Evolutionary conservation across 2,797 vertebrate genomes (phyloP), one percentile per base, ranked within the genome.

Genomic region (Sebastes jordani): DNA sequence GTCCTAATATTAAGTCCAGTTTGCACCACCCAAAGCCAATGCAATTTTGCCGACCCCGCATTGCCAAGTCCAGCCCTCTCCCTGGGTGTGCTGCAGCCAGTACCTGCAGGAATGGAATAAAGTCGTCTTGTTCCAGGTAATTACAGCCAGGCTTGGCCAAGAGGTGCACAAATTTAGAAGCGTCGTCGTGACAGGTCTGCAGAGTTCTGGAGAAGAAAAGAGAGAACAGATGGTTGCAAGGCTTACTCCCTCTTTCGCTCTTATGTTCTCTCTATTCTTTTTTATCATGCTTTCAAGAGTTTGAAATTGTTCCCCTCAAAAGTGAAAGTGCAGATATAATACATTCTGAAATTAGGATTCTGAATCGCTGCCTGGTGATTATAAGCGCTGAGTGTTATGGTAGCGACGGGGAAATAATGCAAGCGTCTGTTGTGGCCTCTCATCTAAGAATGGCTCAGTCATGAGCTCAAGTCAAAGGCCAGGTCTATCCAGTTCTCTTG

Each of bases 101-200:
- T 96, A 99, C 98, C 97, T 99, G 98, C 91, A 99, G 95, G 95
- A 99, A 98, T 92, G 98, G 98, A 94, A 98, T 96, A 91, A 99
- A 97, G 95, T 99, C 98, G 74, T 99, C 98, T 95, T 98, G 98
- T 94, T 97, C 97, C 95, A 99, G 96, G 95, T 97, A 97, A 95
- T 95, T 95, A 89, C 96, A 97, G 82, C 98, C 97, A 76, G 98
- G 98, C 84, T 93, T 98, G 95, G 96, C 96, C 81, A 99, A 94
- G 94, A 99, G 97, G 91, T 97, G 97, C 84, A 99, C 93, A 88
- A 99, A 99, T 95, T 96, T 97, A 55, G 97, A 95, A n/a, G 97
- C 96, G 18, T 97, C 97, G 73, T 99, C 97, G 64, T 99, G 97
- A 93, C 98, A 99, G 81, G 94, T 99, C 93, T 97, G 97, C 83